Evolutionary conservation across 2,888 invertebrate genomes (phyloP).

Genomic region (Rhorus exstirpatorius): DNA sequence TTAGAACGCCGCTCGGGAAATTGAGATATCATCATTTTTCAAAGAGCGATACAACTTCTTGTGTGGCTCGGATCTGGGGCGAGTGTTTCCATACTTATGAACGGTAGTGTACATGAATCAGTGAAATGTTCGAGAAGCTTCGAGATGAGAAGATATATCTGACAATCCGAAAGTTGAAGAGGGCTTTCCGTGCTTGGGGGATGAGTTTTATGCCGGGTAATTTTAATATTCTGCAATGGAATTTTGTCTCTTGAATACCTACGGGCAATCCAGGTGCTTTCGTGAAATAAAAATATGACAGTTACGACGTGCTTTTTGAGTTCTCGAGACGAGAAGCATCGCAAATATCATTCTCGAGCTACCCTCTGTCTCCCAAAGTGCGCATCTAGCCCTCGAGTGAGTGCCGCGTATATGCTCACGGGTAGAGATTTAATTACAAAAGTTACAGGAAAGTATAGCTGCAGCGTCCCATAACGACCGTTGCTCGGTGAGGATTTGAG

Average conservation of each 20-base stretch:
- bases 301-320: constrained; percentile 66
- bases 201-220: neutral
- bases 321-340: constrained; percentile 25
- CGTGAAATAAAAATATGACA: constrained; percentile 68
- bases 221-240: neutral
- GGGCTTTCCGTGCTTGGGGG: neutral
- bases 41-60: too few species aligned
- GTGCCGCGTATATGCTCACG: neutral
- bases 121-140: neutral
- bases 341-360: neutral
- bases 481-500: constrained; percentile 60
- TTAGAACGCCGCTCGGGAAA: too few species aligned
- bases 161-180: neutral
- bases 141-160: neutral
- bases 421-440: constrained; percentile 75
- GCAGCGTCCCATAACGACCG: constrained; percentile 57
- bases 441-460: constrained; percentile 76
- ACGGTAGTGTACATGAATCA: too few species aligned
- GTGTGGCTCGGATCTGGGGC: too few species aligned
- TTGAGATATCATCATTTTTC: too few species aligned
- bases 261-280: constrained; percentile 7
- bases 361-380: constrained; percentile 18
- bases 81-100: too few species aligned
- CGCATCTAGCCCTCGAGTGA: constrained; percentile 3
- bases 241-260: constrained; percentile 4